These are phyloP conservation scores for Dicaeum eximium DNA, from an alignment of 2,113 vertebrate species.

Conservation along the genomic window DNA sequence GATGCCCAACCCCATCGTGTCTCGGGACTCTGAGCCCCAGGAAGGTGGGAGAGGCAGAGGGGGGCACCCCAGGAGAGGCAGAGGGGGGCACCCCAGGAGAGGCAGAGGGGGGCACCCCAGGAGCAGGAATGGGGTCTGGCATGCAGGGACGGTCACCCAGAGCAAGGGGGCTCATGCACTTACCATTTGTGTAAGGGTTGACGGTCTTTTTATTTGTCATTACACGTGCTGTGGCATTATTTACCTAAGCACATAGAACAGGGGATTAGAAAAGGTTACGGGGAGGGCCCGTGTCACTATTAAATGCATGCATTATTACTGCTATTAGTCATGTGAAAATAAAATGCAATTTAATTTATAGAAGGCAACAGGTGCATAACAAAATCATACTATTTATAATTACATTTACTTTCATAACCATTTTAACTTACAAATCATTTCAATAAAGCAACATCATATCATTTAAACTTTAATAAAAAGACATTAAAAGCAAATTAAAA, in stretches of 20 bases:
- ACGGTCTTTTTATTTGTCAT: conserved; percentile 99
- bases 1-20: rapidly evolving
- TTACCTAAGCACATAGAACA: conserved; percentile 89
- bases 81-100: too few relatives aligned
- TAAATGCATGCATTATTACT: conserved; percentile 82
- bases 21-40: neutral
- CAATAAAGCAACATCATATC: conserved; percentile 81
- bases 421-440: conserved; percentile 85
- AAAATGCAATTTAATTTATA: conserved; percentile 78
- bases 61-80: too few relatives aligned
- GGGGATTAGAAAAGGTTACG: conserved; percentile 53
- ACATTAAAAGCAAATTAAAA: conserved; percentile 90
- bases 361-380: conserved; percentile 83
- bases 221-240: conserved; percentile 95
- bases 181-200: conserved; percentile 97
- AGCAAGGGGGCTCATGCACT: conserved; percentile 47
- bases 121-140: neutral
- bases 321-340: conserved; percentile 76
- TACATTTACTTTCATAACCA: conserved; percentile 80
- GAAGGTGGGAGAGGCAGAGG: neutral
- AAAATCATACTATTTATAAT: conserved; percentile 84
- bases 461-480: conserved; percentile 83
- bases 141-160: neutral
- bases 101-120: neutral
- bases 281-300: neutral